phyloP scores from a whole-genome alignment of 2,113 vertebrate species.

The Cheirogaleus medius region DNA sequence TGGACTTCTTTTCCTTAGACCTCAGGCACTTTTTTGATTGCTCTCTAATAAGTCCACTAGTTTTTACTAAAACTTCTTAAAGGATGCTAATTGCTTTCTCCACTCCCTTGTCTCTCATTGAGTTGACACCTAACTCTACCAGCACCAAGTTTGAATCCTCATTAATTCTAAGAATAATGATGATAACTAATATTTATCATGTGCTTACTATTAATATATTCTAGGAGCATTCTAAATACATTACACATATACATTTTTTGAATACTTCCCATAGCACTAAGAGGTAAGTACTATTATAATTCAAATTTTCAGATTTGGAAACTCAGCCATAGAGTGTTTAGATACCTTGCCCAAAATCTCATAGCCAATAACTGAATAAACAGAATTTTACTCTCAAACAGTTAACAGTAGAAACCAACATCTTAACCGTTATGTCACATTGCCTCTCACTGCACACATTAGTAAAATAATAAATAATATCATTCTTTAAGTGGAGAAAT shows the following conservation, averaged over 20 bases:
- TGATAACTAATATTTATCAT: neutral
- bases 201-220: neutral
- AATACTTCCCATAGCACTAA: neutral
- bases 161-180: neutral
- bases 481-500: neutral
- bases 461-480: neutral
- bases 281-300: neutral
- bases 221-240: neutral
- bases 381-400: neutral
- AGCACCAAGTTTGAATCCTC: neutral
- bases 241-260: neutral
- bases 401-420: neutral
- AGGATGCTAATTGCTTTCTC: neutral
- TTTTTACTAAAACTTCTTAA: neutral
- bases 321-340: neutral
- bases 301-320: neutral
- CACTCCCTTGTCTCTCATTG: neutral
- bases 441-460: neutral
- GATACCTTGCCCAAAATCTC: neutral
- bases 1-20: neutral
- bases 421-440: neutral
- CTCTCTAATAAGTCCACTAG: neutral
- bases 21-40: neutral
- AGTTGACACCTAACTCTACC: neutral
- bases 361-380: neutral